These are phyloP conservation scores for Scleropages formosus DNA, from an alignment of 2,797 vertebrate genomes.

Conservation along the genomic window DNA sequence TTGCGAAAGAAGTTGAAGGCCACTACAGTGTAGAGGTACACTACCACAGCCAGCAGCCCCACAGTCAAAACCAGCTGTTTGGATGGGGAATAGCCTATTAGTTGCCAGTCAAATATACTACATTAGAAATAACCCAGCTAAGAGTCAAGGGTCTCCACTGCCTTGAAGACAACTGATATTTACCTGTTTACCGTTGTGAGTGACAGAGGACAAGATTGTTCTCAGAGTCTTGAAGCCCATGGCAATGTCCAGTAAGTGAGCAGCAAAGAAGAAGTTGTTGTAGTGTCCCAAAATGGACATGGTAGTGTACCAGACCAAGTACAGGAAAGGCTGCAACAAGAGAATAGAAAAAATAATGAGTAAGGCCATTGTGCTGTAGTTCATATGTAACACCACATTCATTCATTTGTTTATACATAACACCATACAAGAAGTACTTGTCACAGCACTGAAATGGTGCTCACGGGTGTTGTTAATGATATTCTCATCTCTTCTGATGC, in stretches of 20 bases:
- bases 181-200: slow-evolving; percentile 99
- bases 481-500: no score
- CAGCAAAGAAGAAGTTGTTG: slow-evolving; percentile 99
- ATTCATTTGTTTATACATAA: neutral
- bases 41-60: slow-evolving; percentile 91
- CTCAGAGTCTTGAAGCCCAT: slow-evolving; percentile 98
- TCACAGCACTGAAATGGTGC: no score
- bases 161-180: slow-evolving; percentile 31
- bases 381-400: no score
- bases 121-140: neutral
- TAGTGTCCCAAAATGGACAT: slow-evolving; percentile 98
- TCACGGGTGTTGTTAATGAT: no score
- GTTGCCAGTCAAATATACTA: neutral
- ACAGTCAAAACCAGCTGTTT: slow-evolving; percentile 88
- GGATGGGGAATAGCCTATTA: neutral
- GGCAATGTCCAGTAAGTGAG: slow-evolving; percentile 94
- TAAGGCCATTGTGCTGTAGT: slow-evolving; percentile 15
- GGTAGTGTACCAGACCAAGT: slow-evolving; percentile 96
- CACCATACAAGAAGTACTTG: no score
- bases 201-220: slow-evolving; percentile 96
- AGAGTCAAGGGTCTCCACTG: neutral
- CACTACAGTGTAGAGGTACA: slow-evolving; percentile 97
- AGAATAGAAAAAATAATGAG: neutral
- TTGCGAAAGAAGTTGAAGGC: slow-evolving; percentile 99
- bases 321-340: slow-evolving; percentile 84